Evolutionary conservation across 2,888 invertebrate genomes (phyloP), one percentile per base, ranked within the genome.

Genomic region (Dasypolia templi): DNA sequence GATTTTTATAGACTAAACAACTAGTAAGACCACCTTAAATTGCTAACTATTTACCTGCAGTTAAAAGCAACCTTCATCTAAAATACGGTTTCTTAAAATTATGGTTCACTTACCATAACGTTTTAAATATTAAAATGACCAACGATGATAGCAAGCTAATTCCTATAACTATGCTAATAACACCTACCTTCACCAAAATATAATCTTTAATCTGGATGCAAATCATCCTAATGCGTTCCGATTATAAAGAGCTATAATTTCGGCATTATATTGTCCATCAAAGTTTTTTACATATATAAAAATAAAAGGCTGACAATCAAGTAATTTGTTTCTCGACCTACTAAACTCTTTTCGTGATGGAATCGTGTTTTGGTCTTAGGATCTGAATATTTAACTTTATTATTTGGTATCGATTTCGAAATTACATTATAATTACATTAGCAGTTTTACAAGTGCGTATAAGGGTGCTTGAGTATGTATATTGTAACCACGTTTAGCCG

Each of bases 131-230:
- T 94, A 94, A 95, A 94, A 95, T 93, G 94, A 94, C 92, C 93
- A 93, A 88, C 88, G 92, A 94, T 94, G 94, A 95, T 93, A 91
- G 92, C 93, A 87, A 92, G 91, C 90, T 95, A 95, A 96, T 95
- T 93, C 95, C 90, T 94, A 95, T 96, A 95, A 95, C 95, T 95
- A 95, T 94, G 95, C 93, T 95, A 95, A 96, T 96, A 94, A 94
- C 95, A 93, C 94, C 94, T 94, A 95, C 94, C 94, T 94, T 91
- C 91, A 92, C 92, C 93, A 94, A 95, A 96, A 95, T 95, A 95
- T 95, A 95, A 95, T 95, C 94, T 95, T 95, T 95, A 95, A 96
- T 96, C 95, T 95, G 94, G 92, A 96, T 95, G 95, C 95, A 95
- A 95, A 96, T 95, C 95, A 95, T 94, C 93, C 95, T 95, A 96